phyloP scores from a whole-genome alignment of 2,113 vertebrate species.

The Syngnathus typhle region DNA sequence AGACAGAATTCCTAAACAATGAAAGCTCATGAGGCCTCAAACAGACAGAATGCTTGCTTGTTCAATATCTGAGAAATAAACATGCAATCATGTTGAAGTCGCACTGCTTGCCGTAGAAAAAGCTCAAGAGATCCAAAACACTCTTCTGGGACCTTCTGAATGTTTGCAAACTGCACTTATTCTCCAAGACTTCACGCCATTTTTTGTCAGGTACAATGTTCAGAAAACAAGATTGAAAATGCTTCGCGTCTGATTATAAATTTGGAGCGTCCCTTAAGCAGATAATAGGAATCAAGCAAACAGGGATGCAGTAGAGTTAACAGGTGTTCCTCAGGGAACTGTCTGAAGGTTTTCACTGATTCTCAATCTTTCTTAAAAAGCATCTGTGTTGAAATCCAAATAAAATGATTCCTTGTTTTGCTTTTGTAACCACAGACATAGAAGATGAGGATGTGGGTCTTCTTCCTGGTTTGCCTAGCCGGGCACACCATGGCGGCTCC shows the following conservation, averaged over 20 bases:
- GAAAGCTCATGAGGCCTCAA: neutral
- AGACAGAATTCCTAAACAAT: neutral
- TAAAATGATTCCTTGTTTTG: neutral
- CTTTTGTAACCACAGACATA: constrained; percentile 63
- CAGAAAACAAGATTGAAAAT: neutral
- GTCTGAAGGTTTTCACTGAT: neutral
- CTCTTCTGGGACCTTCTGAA: neutral
- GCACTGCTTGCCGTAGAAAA: neutral
- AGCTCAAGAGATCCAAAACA: neutral
- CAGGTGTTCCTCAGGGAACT: neutral
- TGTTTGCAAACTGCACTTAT: neutral
- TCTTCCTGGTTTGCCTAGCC: constrained; percentile 90
- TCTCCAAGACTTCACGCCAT: neutral
- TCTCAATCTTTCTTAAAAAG: too few species aligned
- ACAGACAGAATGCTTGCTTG: neutral
- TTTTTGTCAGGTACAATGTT: neutral
- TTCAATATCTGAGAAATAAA: neutral
- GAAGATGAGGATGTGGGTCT: constrained; percentile 91
- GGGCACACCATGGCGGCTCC: constrained; percentile 85
- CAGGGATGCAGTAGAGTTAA: too few species aligned
- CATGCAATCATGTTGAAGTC: neutral
- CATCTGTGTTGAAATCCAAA: neutral
- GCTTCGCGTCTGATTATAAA: neutral
- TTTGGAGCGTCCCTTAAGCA: neutral
- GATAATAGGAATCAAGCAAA: too few species aligned